A percentile compares a stretch with the other conserved stretches of the same genome.
These are phyloP conservation scores for Meandrina meandrites DNA, from an alignment of 92 coral and sea anemone genomes.

Conservation along the genomic window DNA sequence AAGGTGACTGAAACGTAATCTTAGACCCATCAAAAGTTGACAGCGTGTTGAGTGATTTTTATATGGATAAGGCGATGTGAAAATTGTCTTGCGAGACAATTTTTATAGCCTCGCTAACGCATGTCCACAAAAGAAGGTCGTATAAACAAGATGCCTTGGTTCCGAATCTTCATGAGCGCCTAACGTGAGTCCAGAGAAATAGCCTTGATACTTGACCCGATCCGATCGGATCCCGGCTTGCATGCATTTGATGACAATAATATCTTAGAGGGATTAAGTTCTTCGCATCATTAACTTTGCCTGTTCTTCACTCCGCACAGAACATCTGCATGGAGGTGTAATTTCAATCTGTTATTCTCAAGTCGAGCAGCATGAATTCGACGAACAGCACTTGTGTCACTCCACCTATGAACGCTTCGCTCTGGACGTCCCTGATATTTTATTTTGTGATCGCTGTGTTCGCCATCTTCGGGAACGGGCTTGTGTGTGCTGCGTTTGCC, in stretches of 20 bases:
- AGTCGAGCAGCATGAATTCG: not conserved
- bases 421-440: constrained; percentile 53
- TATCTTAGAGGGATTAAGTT: constrained; percentile 4
- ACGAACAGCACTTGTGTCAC: not conserved
- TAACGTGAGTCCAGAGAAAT: not conserved
- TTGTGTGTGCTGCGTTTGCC: constrained; percentile 84
- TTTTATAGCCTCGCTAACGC: not conserved
- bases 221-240: not conserved
- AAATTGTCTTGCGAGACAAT: not conserved
- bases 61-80: not conserved
- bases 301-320: not conserved
- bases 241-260: not conserved
- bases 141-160: not conserved
- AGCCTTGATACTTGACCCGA: not conserved
- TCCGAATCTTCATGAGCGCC: not conserved
- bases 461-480: constrained; percentile 81
- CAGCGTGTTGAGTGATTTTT: constrained; percentile 6
- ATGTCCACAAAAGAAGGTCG: not conserved
- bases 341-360: not conserved
- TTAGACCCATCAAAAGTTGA: constrained; percentile 12
- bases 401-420: not conserved
- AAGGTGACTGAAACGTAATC: not conserved
- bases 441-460: constrained; percentile 63
- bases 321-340: not conserved
- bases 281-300: constrained; percentile 5